A percentile compares a stretch with the other conserved stretches of the same genome.
Conservation (phyloP, 2,797 vertebrate genomes). For the Platyrinchus mystaceus region DNA sequence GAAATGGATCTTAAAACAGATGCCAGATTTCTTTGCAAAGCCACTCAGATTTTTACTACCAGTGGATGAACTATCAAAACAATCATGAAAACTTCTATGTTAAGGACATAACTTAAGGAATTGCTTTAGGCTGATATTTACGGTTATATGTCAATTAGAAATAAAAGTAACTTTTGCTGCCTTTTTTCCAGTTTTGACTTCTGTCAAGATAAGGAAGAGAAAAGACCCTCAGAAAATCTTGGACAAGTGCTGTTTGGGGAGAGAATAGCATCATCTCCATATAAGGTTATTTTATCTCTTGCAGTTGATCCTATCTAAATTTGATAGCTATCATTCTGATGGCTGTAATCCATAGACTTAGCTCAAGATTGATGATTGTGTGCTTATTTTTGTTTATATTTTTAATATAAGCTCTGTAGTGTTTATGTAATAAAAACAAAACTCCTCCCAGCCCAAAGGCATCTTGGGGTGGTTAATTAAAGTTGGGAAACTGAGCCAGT, state of each 20-base stretch:
- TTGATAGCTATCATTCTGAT: neutral
- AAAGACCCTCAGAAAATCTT: conserved; percentile 89
- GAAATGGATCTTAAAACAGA: neutral
- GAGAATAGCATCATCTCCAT: conserved; percentile 88
- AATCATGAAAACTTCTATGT: neutral
- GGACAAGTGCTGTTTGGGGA: conserved; percentile 93
- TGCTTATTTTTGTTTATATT: neutral
- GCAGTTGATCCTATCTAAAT: neutral
- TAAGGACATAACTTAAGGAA: neutral
- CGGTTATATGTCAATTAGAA: neutral
- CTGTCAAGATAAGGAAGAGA: conserved; percentile 85
- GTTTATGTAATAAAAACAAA: neutral
- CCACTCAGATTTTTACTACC: neutral
- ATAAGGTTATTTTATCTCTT: conserved; percentile 79
- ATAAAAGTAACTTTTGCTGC: neutral
- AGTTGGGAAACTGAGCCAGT: neutral
- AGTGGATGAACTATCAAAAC: neutral
- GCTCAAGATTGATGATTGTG: neutral
- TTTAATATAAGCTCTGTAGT: neutral
- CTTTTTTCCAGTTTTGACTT: conserved; percentile 87
- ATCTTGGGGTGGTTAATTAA: neutral
- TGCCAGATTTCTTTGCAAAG: neutral
- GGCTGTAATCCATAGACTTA: neutral
- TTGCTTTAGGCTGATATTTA: neutral
- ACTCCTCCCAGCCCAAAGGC: neutral